Base-by-base conservation (phyloP, 2,888 invertebrate genomes). In the Scaptomyza tumidula region DNA sequence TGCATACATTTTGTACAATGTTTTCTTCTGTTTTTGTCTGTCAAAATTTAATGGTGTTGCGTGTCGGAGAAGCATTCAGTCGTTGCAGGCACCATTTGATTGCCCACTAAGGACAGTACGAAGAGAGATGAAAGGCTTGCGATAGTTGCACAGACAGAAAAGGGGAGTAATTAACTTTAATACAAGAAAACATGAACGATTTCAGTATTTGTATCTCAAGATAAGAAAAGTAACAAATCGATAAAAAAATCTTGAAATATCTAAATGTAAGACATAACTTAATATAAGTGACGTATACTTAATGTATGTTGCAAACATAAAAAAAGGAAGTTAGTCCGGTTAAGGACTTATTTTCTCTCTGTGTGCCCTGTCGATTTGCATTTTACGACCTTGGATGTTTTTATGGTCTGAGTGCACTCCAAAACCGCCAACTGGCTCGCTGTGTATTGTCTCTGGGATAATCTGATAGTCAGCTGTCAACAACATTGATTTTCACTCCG, bases 11-110 rank as follows among this genome's bases (percentile, higher is more conserved):
- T 24, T 24, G 24, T 24, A 24, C 52, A 49, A 27, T 45, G 39
- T 39, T 52, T 39, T 11, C 14, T n/a, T 37, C 27, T 29, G 37
- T n/a, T 37, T 6, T 37, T 13, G 3, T 35, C n/a, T 33, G 64
- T 69, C 62, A 60, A 71, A 64, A 72, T 79, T 86, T 77, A 83
- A 88, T 86, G 77, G 77, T 56, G 58, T 78, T 63, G 84, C 84
- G 71, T 86, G 83, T 60, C 80, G 70, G 52, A 56, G 63, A 61
- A 45, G 59, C 71, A 72, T 56, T 48, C 46, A 31, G 48, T 9
- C 52, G 24, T 50, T 11, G 14, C 43, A 60, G 59, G 57, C 39
- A 46, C 59, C 24, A 49, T 68, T 69, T 39, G 49, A 35, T 55
- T 53, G 55, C 50, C 52, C n/a, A n/a, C n/a, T n/a, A n/a, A n/a